Evolutionary conservation across 2,888 invertebrate species (phyloP).

Genomic region (Hirtodrosophila trivittata): DNA sequence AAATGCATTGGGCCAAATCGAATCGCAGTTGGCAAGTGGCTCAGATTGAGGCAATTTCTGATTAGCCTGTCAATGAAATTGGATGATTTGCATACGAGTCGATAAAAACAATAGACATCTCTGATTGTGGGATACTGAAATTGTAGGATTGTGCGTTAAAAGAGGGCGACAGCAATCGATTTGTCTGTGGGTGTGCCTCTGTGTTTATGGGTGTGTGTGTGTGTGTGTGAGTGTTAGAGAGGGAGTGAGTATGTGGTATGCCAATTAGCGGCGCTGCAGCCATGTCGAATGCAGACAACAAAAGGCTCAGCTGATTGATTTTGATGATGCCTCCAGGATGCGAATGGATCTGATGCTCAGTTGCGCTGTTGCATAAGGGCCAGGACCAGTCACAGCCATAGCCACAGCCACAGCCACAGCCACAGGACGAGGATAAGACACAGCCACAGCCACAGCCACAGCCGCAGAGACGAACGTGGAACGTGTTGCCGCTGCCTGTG

Average conservation of each 20-base stretch:
- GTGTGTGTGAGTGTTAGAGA: conserved; percentile 9
- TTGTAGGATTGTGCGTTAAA: not conserved
- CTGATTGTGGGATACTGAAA: conserved; percentile 45
- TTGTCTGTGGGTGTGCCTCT: conserved; percentile 8
- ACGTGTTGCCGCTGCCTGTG: conserved; percentile 61
- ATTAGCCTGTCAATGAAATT: conserved; percentile 36
- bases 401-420: too few relatives aligned
- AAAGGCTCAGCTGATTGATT: conserved; percentile 67
- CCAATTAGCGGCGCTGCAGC: conserved; percentile 69
- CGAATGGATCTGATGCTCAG: not conserved
- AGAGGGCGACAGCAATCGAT: not conserved
- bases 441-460: too few relatives aligned
- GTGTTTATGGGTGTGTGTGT: conserved; percentile 1
- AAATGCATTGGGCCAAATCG: conserved; percentile 39
- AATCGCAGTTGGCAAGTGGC: conserved; percentile 62
- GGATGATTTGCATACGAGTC: conserved; percentile 56
- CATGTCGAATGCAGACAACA: conserved; percentile 59
- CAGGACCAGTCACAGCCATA: not conserved
- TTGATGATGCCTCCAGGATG: conserved; percentile 39
- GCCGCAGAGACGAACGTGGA: conserved; percentile 14
- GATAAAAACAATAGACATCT: conserved; percentile 49
- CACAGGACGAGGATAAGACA: too few relatives aligned
- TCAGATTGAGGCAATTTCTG: conserved; percentile 18
- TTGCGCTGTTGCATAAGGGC: conserved; percentile 56
- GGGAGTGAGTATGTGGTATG: conserved; percentile 15